Evolutionary conservation across 2,888 invertebrate genomes (phyloP), one percentile per base, ranked within the genome.

Genomic region (Ochlodes sylvanus): DNA sequence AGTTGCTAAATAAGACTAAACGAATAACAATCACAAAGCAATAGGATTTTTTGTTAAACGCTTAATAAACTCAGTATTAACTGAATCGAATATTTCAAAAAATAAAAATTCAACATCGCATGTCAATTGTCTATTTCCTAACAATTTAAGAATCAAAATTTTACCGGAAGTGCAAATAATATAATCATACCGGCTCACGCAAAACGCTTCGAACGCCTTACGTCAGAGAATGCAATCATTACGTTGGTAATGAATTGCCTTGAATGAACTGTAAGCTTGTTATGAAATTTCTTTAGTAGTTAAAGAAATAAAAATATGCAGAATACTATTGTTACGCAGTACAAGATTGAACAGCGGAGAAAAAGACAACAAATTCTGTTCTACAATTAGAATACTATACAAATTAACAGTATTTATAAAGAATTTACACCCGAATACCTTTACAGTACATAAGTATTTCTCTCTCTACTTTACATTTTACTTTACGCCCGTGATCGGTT

Each of bases 201-300:
- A 50, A 41, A 57, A 57, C 50, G 2, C 14, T 1, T 14, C 63
- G 32, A 6, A 38, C 64, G 56, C 34, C 57, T 50, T 34, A 50
- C 27, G 38, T 47, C 38, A 60, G 47, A 12, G 27, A 57, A 50
- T 41, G 57, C 64, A 65, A 64, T 38, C 19, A 56, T 19, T 44
- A 14, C 42, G 17, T 15, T 42, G 9, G 14, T 7, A 17, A 17
- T 42, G 44, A 42, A 47, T 60, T 56, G 19, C 34, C 34, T 14
- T 10, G 12, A 56, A 41, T 55, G 7, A 27, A 54, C 42, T 41
- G 42, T 32, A 41, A 50, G 17, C 10, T 4, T 4, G n/a, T 50
- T 19, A 12, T 0, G 4, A n/a, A 17, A 15, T 15, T 12, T 19
- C 19, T 50, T 19, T 2, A 27, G n/a, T 9, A 47, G 17, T 7